These are phyloP conservation scores for Tricholauxania praeusta DNA, from an alignment of 2,888 invertebrate genomes.

Conservation along the genomic window DNA sequence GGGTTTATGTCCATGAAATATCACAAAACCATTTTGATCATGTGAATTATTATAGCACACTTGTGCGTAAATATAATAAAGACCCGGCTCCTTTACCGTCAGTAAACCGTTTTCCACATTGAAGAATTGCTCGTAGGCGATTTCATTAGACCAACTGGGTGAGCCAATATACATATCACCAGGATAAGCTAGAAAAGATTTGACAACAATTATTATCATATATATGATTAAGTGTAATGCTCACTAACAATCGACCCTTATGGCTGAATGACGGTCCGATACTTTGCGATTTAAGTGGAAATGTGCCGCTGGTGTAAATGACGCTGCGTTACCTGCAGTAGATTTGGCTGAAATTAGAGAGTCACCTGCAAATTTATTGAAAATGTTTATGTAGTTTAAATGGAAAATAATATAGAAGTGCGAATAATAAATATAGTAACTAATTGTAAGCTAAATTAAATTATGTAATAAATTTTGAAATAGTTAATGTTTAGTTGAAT, in stretches of 20 bases:
- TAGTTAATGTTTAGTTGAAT: no score
- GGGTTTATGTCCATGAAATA: conserved; percentile 75
- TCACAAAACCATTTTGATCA: conserved; percentile 80
- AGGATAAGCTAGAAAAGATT: conserved; percentile 50
- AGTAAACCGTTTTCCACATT: conserved; percentile 74
- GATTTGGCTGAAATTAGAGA: conserved; percentile 63
- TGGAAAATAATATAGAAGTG: background rate
- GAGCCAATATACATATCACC: conserved; percentile 65
- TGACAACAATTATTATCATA: background rate
- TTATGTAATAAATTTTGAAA: no score
- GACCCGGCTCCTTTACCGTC: conserved; percentile 77
- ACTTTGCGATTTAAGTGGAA: conserved; percentile 61
- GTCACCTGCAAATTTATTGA: conserved; percentile 58
- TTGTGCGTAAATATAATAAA: conserved; percentile 84
- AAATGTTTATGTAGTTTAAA: conserved; percentile 1
- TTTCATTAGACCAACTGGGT: conserved; percentile 69
- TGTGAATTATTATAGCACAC: conserved; percentile 84
- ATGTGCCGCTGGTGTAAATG: conserved; percentile 56
- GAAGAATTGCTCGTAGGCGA: conserved; percentile 75
- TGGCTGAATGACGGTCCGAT: conserved; percentile 51
- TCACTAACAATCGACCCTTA: conserved; percentile 51
- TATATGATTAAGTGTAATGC: background rate
- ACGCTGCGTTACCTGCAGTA: conserved; percentile 26
- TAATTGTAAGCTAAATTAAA: no score
- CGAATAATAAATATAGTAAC: background rate